Conservation (phyloP, 2,888 invertebrate species). For the Panopea generosa region DNA sequence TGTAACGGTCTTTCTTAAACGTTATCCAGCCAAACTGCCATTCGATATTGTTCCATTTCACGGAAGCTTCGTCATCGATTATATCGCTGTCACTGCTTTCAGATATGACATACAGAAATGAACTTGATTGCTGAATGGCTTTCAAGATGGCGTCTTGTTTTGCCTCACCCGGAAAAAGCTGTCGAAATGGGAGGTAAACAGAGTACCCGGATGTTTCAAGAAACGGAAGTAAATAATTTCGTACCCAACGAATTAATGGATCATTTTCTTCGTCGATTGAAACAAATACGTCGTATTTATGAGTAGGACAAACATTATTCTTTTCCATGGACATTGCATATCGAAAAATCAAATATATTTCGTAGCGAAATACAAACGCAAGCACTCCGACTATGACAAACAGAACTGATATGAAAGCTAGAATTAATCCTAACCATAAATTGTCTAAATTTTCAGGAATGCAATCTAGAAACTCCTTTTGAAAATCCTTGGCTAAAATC, state of each 20-base stretch:
- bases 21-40: not conserved
- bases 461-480: not conserved
- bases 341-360: not conserved
- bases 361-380: not conserved
- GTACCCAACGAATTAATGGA: not conserved
- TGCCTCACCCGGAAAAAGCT: not conserved
- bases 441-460: not conserved
- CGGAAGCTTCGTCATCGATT: not conserved
- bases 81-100: not conserved
- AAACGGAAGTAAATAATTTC: not conserved
- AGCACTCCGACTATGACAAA: not conserved
- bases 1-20: not conserved
- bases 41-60: no score
- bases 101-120: not conserved
- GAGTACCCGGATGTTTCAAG: not conserved
- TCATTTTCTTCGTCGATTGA: not conserved
- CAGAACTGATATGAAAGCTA: not conserved
- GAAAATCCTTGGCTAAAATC: not conserved
- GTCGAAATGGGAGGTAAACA: not conserved
- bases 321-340: not conserved
- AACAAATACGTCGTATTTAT: not conserved
- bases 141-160: constrained; percentile 1
- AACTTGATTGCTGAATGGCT: not conserved
- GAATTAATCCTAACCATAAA: not conserved
- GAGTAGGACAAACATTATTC: not conserved